Base-by-base conservation (phyloP, 1,140 invertebrate species). In the Dolichoris vasculosae region DNA sequence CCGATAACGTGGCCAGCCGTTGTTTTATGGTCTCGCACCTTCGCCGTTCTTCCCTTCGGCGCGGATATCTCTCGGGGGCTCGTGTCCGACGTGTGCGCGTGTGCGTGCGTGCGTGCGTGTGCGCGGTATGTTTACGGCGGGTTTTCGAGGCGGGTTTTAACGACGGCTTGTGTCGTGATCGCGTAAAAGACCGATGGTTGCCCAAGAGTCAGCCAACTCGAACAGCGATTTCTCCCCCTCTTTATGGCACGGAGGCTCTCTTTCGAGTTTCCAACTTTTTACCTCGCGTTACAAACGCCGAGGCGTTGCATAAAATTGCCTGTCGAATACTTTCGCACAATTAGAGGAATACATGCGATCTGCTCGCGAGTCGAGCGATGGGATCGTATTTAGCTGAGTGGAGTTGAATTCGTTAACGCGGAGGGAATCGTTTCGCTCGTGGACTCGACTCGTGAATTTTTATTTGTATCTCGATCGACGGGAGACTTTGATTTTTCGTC, bases 21-120 rank as follows among this genome's bases (percentile, higher is more conserved):
- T 89, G 88, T 89, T 89, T 93, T 92, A 93, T 91, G 89, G 87
- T 90, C 91, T 91, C 88, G 90, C 91, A 89, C 90, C 89, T 90
- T n/a, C n/a, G n/a, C n/a, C n/a, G n/a, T n/a, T n/a, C n/a, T n/a
- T n/a, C n/a, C n/a, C n/a, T n/a, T 89, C 82, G 84, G 79, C 83
- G 83, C 48, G 32, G 30, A 88, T 91, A 90, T 91, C 90, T 88
- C 30, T 48, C 59, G 26, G 78, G 23, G 38, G 67, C n/a, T n/a
- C n/a, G n/a, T n/a, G n/a, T 20, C 67, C 17, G 17, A 35, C 2
- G 9, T 30, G 48, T 11, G 20, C 2, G 6, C 48, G 11, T 51
- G 48, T 17, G 7, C 15, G 7, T 51, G 15, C 20, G 15, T 13
- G 20, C 48, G 48, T 51, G 20, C 2, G 48, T 51, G 15, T 17